Evolutionary conservation across 2,888 invertebrate genomes (phyloP), one percentile per base, ranked within the genome.

Genomic region (Teleiodes luculella): DNA sequence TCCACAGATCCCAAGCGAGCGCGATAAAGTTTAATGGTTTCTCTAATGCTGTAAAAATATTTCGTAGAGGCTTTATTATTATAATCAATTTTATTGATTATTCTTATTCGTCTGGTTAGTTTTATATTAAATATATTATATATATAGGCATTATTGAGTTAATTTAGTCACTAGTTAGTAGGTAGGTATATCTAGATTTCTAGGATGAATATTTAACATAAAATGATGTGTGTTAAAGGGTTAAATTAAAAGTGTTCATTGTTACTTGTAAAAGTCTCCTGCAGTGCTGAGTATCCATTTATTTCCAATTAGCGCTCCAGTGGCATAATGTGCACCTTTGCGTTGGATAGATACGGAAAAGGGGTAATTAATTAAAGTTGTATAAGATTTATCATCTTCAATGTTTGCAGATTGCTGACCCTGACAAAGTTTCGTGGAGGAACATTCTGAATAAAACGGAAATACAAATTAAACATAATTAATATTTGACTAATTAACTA

Each of bases 291-390:
- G 52, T 28, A 88, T 72, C 81, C 85, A 86, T 49, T 64, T 72
- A 47, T 71, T 74, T 47, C 76, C 66, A 35, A 88, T 60, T 13
- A 88, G 60, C 1, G 83, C 84, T 0, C 89, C 88, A 43, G 76
- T 74, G 2, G 82, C 72, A 57, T 80, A 82, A 57, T 88, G 87
- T 7, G 82, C 68, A 28, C 80, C 80, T 59, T 78, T 82, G 57
- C 70, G 80, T 57, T 82, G 85, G 47, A 88, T 70, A 0, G 87
- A 86, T 3, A 76, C 86, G 1, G 81, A 69, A 63, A 73, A 88
- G 0, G 86, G 80, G 63, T 81, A 85, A 55, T 70, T 71, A 20
- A 60, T 53, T 18, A 70, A 63, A 18, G 68, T 56, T 4, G 49
- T 56, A 3, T n/a, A 7, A 20, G 18, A 41, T 18, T 8, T 18